A percentile compares a stretch with the other conserved stretches of the same genome.
Evolutionary conservation across 2,113 vertebrate genomes (phyloP).

Genomic region (Heterocephalus glaber): DNA sequence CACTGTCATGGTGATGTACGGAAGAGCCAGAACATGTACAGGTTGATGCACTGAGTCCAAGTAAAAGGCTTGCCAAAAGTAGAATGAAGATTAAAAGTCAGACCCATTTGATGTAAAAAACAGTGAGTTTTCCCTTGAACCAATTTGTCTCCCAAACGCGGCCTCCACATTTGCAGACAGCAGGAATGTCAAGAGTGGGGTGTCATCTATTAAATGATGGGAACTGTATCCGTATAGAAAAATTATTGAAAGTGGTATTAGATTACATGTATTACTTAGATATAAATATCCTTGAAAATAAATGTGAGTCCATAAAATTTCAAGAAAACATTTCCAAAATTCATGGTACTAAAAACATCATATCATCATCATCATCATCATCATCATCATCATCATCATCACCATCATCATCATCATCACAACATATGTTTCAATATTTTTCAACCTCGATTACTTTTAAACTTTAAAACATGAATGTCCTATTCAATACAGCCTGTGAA

Average conservation of each 20-base stretch:
- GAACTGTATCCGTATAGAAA: background rate
- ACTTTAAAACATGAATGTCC: background rate
- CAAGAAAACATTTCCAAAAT: background rate
- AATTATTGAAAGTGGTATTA: conserved; percentile 5
- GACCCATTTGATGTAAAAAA: background rate
- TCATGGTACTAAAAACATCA: background rate
- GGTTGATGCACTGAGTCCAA: background rate
- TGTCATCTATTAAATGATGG: background rate
- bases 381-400: background rate
- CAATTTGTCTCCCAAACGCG: background rate
- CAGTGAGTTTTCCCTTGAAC: background rate
- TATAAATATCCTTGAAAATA: conserved; percentile 30
- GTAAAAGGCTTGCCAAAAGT: background rate
- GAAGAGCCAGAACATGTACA: background rate
- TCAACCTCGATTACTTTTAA: conserved; percentile 46
- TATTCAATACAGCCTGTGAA: conserved; percentile 25
- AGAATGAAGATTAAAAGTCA: background rate
- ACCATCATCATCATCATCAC: background rate
- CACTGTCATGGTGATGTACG: background rate
- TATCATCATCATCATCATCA: too few species aligned
- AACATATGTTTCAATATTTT: conserved; percentile 8
- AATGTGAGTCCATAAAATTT: background rate
- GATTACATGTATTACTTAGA: background rate
- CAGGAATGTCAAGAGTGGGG: background rate
- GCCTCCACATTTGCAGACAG: background rate